Conservation (phyloP, 1,140 invertebrate genomes). For the Cotesia typhae region DNA sequence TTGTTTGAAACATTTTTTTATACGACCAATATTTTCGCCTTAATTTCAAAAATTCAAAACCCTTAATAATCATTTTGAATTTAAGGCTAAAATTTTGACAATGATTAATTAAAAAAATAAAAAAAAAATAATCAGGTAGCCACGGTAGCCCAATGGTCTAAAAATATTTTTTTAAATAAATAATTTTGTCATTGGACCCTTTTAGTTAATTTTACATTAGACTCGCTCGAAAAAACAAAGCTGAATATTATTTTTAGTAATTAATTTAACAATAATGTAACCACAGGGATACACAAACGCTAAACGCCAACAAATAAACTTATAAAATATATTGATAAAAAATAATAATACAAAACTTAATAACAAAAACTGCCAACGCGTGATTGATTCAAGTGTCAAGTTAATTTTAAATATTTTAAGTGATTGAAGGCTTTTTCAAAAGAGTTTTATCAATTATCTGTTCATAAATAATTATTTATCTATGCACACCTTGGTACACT, state of each 20-base stretch:
- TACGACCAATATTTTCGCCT: too few relatives aligned
- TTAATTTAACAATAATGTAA: conserved; percentile 21
- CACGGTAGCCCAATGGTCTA: too few relatives aligned
- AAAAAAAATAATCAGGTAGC: too few relatives aligned
- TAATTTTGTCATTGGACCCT: not conserved
- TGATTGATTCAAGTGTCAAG: conserved; percentile 39
- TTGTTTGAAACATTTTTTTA: too few relatives aligned
- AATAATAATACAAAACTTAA: conserved; percentile 55
- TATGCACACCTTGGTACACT: conserved; percentile 7
- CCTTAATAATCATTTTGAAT: too few relatives aligned
- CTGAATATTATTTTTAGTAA: not conserved
- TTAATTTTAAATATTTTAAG: conserved; percentile 5
- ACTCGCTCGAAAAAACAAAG: too few relatives aligned
- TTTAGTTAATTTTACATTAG: not conserved
- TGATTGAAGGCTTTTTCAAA: conserved; percentile 1
- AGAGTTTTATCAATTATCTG: not conserved
- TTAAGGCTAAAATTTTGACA: too few relatives aligned
- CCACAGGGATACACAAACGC: conserved; percentile 12
- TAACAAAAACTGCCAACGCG: conserved; percentile 49
- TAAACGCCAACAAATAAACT: not conserved
- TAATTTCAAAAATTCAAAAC: too few relatives aligned
- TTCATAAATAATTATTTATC: not conserved
- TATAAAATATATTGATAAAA: conserved; percentile 47
- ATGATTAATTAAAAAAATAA: too few relatives aligned
- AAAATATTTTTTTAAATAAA: too few relatives aligned